phyloP scores from a whole-genome alignment of 2,797 vertebrate genomes.

The Phalloptychus januarius region DNA sequence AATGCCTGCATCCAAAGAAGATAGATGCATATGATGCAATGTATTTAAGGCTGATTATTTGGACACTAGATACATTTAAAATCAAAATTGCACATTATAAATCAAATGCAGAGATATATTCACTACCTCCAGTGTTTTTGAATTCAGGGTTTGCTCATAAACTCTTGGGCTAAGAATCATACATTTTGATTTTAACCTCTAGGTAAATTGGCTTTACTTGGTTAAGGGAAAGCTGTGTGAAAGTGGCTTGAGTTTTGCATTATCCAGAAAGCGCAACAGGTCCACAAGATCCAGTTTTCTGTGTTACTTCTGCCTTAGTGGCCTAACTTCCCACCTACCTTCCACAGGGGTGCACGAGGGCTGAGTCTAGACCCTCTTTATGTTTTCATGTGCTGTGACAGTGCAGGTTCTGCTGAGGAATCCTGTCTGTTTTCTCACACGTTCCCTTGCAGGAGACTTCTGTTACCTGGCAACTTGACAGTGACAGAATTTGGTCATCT shows the following conservation, averaged over 20 bases:
- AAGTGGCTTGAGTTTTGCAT: not conserved
- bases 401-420: conserved; percentile 55
- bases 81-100: not conserved
- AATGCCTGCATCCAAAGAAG: not conserved
- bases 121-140: not conserved
- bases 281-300: not conserved
- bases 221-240: not conserved
- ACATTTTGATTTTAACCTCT: not conserved
- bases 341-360: conserved; percentile 13
- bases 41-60: not conserved
- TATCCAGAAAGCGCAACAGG: not conserved
- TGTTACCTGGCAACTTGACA: conserved; percentile 78
- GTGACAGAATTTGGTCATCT: conserved; percentile 72
- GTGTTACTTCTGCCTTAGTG: not conserved
- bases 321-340: conserved; percentile 19
- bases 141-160: not conserved
- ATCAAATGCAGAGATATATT: not conserved
- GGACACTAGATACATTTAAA: not conserved
- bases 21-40: not conserved
- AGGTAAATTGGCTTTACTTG: not conserved
- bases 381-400: conserved; percentile 42
- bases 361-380: conserved; percentile 29
- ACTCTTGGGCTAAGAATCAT: not conserved
- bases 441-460: conserved; percentile 54
- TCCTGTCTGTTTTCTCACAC: conserved; percentile 57